Evolutionary conservation across 2,797 vertebrate species (phyloP).

Genomic region (Dromococcyx pavoninus): DNA sequence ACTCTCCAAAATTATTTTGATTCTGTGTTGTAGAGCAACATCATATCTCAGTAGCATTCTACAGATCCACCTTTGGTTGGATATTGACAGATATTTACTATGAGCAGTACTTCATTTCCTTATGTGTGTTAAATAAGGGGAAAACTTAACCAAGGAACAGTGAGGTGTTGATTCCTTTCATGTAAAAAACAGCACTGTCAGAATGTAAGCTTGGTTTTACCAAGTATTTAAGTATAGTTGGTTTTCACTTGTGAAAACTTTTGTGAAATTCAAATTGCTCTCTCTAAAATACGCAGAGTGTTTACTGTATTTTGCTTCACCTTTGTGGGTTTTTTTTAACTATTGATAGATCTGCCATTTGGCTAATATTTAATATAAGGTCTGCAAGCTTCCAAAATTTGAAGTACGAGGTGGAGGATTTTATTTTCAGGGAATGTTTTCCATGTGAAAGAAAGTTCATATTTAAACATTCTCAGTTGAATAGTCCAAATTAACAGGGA

Average conservation of each 20-base stretch:
- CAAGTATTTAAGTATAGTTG: neutral
- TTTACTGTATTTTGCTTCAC: neutral
- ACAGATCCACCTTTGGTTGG: neutral
- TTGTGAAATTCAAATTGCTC: neutral
- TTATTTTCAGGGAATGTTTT: neutral
- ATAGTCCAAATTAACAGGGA: neutral
- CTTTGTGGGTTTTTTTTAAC: neutral
- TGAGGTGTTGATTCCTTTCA: neutral
- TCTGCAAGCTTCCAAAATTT: neutral
- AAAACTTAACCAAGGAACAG: neutral
- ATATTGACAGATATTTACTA: neutral
- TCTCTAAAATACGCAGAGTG: neutral
- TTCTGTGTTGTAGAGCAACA: neutral
- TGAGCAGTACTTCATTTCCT: neutral
- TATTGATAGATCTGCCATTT: neutral
- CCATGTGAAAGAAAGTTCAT: neutral
- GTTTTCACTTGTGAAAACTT: neutral
- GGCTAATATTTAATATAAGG: neutral
- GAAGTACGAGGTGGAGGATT: neutral
- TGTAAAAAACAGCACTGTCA: neutral
- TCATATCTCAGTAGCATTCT: neutral
- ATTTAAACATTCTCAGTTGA: neutral
- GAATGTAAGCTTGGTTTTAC: neutral
- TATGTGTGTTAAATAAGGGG: neutral
- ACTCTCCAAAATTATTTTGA: neutral